Conservation (phyloP, 2,113 vertebrate genomes). For the Prochilodus magdalenae region DNA sequence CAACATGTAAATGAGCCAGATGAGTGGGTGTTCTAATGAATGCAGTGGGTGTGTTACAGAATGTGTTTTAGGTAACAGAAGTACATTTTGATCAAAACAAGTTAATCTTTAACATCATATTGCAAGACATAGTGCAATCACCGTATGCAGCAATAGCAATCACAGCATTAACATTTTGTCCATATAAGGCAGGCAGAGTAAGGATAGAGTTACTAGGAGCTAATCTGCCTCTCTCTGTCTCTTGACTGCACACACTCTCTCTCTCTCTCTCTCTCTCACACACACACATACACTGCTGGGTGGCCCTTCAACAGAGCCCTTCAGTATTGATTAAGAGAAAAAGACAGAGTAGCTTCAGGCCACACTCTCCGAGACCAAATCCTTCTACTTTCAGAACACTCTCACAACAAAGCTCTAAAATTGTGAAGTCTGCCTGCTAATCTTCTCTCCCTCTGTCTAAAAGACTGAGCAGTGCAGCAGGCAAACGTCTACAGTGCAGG, state of each 20-base stretch:
- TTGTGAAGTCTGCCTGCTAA: background rate
- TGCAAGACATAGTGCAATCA: too few species aligned
- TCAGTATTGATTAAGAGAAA: conserved; percentile 36
- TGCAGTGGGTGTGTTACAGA: too few species aligned
- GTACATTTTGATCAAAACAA: too few species aligned
- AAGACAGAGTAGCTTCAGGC: conserved; percentile 16
- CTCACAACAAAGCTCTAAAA: conserved; percentile 4
- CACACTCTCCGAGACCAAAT: conserved; percentile 24
- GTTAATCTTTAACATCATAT: too few species aligned
- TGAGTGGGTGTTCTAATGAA: too few species aligned
- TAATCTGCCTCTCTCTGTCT: background rate
- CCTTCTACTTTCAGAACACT: background rate
- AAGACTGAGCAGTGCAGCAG: background rate
- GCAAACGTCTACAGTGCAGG: background rate
- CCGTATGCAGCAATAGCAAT: too few species aligned
- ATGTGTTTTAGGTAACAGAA: too few species aligned
- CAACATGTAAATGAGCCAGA: too few species aligned
- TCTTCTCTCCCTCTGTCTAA: background rate
- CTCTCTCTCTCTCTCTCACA: background rate
- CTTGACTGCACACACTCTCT: background rate
- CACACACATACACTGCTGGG: conserved; percentile 27
- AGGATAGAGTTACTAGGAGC: background rate
- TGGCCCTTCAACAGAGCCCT: conserved; percentile 22
- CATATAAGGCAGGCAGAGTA: background rate
- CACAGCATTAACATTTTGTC: background rate